Conservation (phyloP, 2,113 vertebrate species). For the Cnemophilus loriae region DNA sequence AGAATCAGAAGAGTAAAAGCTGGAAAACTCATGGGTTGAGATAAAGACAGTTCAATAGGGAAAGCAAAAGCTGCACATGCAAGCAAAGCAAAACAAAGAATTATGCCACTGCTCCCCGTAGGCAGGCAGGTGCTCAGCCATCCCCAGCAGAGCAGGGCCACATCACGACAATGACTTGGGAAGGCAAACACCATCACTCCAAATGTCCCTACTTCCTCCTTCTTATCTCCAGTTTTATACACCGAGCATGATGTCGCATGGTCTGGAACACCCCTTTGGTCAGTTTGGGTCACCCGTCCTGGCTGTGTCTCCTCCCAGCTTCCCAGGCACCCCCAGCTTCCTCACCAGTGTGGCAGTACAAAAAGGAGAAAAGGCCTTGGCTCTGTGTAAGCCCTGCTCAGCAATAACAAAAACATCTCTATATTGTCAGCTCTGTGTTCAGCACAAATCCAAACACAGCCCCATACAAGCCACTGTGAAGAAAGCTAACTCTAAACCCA, state of each 20-base stretch:
- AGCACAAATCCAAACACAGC: neutral
- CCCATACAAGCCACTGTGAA: neutral
- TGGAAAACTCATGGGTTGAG: neutral
- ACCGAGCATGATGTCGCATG: too few relatives aligned
- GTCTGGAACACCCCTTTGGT: neutral
- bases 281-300: neutral
- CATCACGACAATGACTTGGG: neutral
- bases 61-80: neutral
- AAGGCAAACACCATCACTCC: neutral
- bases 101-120: neutral
- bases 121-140: neutral
- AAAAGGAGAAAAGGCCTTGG: neutral
- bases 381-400: neutral
- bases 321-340: too few relatives aligned
- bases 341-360: rapidly evolving
- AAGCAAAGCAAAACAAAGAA: neutral
- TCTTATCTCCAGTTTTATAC: neutral
- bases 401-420: neutral
- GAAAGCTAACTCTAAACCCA: neutral
- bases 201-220: neutral
- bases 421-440: neutral
- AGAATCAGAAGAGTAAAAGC: neutral
- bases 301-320: neutral
- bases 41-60: neutral
- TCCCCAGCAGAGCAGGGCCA: neutral